Evolutionary conservation across 1,140 invertebrate species (phyloP), one percentile per base, ranked within the genome.

Genomic region (Sycophaga agraensis): DNA sequence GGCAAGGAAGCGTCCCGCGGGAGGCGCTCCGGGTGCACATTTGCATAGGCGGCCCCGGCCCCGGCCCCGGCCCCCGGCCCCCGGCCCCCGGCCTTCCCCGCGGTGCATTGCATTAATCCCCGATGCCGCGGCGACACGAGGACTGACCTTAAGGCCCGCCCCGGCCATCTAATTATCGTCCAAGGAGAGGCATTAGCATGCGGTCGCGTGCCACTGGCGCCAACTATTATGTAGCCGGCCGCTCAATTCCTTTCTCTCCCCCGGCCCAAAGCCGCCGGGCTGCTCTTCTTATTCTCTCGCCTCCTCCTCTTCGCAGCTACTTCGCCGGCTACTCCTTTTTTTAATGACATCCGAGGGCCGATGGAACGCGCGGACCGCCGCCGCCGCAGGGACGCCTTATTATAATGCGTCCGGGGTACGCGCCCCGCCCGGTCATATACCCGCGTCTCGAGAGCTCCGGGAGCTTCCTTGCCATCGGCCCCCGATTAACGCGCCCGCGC

Each of bases 101-200:
- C 64, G 66, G 68, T n/a, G 71, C 71, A 72, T 73, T 74, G 69
- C 72, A 76, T 76, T 76, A 70, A 76, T 76, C 71, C 72, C 68
- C 68, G 65, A 72, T 72, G 53, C 66, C 53, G 55, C n/a, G n/a
- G n/a, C 54, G 63, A 69, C 58, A 67, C 59, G 51, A 50, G 55
- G 16, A 64, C 46, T 68, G 68, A 74, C 70, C 69, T 68, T 70
- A 66, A 70, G 68, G 66, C 67, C 66, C 17, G 39, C 19, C n/a
- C 43, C 53, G 31, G 22, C 66, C 71, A 69, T 68, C 64, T 72
- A 73, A 73, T 75, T 73, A 73, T 70, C 64, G 59, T 63, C 59
- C 61, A 48, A 68, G 62, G 65, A 66, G 63, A 53, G 65, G 57
- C 64, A 70, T 73, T 71, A 66, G 60, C 67, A 68, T 70, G 63